Evolutionary conservation across 2,888 invertebrate species (phyloP), one percentile per base, ranked within the genome.

Genomic region (Hecatera dysodea): DNA sequence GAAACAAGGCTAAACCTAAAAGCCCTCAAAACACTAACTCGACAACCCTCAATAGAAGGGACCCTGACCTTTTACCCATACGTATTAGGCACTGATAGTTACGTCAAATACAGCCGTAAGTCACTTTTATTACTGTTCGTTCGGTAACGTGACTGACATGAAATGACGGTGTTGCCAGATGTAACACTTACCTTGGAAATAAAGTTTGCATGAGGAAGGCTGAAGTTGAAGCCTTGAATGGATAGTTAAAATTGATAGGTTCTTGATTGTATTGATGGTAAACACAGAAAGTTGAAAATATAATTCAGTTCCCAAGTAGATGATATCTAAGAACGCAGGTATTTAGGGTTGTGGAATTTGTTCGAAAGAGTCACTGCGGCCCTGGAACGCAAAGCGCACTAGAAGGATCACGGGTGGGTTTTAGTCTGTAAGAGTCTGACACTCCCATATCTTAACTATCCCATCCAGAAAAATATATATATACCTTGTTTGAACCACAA

Each of bases 71-170:
- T 85, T 78, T 6, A 59, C 8, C 66, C 22, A 5, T n/a, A 67
- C 61, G 87, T 86, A 83, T 87, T 78, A 65, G 87, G 85, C 74
- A 86, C 83, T 83, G 87, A 86, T 83, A 82, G 87, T 86, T 86
- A 89, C 87, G 85, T 84, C 81, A 78, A 85, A 84, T 74, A 84
- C 70, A 76, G 78, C 57, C 78, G 64, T 85, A 84, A 82, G 72
- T 81, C 83, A 81, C 36, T 82, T 88, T 84, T 84, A 86, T 86
- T 74, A 64, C 56, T 29, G 50, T 59, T 59, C 33, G 63, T 62
- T 62, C 52, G 75, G 55, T 56, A 74, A 66, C 33, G 65, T 65
- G 62, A 75, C 57, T n/a, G 57, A 50, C 70, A 63, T 66, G 24
- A 33, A n/a, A 29, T 50, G 11, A 42, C 17, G 6, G 39, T 52